Percentiles rank a stretch among this genome's conserved stretches.
Evolutionary conservation across 2,888 invertebrate species (phyloP).

Genomic region (Lithophane socia): DNA sequence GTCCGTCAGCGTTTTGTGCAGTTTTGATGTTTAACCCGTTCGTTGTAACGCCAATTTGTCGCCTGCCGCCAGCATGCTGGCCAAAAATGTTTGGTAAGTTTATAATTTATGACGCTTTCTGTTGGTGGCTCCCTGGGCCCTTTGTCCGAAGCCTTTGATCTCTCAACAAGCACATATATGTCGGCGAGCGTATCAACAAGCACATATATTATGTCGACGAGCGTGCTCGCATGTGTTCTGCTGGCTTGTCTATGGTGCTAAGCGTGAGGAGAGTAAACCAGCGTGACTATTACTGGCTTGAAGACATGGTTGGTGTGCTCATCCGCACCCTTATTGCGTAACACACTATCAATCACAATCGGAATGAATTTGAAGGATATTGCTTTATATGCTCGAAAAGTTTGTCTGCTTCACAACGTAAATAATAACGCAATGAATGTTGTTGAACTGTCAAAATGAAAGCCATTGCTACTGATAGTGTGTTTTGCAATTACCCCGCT

Average conservation of each 20-base stretch:
- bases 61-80: neutral
- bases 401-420: too few relatives aligned
- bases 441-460: too few relatives aligned
- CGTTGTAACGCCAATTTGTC: neutral
- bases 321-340: too few relatives aligned
- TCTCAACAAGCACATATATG: slow-evolving; percentile 3
- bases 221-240: slow-evolving; percentile 2
- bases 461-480: too few relatives aligned
- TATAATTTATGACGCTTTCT: neutral
- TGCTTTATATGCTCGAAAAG: too few relatives aligned
- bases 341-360: too few relatives aligned
- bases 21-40: slow-evolving; percentile 38
- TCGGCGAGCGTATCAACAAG: too few relatives aligned
- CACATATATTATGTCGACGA: neutral
- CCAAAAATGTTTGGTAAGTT: slow-evolving; percentile 3
- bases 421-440: too few relatives aligned
- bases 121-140: neutral
- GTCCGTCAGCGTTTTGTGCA: slow-evolving; percentile 49
- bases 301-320: neutral
- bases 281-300: neutral
- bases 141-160: neutral
- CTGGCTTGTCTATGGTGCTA: neutral
- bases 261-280: neutral
- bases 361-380: too few relatives aligned
- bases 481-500: too few relatives aligned